Conservation (phyloP, 2,888 invertebrate genomes). For the Patella pellucida region DNA sequence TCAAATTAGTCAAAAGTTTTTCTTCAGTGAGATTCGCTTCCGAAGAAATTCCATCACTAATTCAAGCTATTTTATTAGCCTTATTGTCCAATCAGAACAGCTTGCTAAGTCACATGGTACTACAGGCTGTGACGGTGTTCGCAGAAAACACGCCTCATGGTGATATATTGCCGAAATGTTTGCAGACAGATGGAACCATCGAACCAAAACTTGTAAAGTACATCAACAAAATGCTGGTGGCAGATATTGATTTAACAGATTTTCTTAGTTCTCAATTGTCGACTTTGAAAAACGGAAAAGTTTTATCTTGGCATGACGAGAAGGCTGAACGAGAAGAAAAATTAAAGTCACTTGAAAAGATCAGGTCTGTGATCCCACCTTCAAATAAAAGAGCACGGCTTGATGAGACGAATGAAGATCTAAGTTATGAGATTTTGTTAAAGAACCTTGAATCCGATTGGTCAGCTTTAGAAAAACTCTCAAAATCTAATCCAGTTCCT, state of each 20-base stretch:
- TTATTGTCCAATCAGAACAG: slow-evolving; percentile 41
- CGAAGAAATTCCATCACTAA: not conserved
- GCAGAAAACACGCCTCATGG: slow-evolving; percentile 59
- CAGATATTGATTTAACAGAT: not conserved
- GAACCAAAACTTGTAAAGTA: slow-evolving; percentile 50
- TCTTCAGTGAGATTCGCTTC: not conserved
- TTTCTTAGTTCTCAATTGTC: not conserved
- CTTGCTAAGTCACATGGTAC: slow-evolving; percentile 47
- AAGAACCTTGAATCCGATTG: not conserved
- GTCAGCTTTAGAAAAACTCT: not conserved
- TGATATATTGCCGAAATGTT: slow-evolving; percentile 54
- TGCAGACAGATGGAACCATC: slow-evolving; percentile 42
- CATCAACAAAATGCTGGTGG: slow-evolving; percentile 39
- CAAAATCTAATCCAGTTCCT: not conserved
- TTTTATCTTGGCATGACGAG: not conserved
- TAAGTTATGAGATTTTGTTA: not conserved
- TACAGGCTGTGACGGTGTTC: slow-evolving; percentile 56
- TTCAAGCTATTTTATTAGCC: slow-evolving; percentile 41
- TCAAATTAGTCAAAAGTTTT: not conserved
- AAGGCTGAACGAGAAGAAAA: not conserved
- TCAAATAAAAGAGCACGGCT: not conserved
- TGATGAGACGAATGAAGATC: not conserved
- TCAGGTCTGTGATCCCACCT: not conserved
- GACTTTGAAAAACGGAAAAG: not conserved
- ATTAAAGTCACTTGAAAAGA: not conserved